phyloP scores from a whole-genome alignment of 2,797 vertebrate species.

The Phoxinus dragarum region DNA sequence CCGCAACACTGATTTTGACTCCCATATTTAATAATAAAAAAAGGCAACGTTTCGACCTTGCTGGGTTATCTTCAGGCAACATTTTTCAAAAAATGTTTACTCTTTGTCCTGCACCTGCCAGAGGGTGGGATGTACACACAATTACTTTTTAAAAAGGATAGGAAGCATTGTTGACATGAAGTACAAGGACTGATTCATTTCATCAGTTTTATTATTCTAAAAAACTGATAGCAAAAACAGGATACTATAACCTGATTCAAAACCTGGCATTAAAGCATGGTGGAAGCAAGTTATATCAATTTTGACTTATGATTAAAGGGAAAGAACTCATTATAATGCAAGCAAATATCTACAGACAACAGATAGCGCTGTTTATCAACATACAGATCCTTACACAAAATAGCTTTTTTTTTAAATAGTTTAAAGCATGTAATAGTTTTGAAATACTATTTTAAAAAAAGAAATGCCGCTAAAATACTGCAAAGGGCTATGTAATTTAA shows the following conservation, averaged over 20 bases:
- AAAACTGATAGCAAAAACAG: neutral
- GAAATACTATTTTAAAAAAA: neutral
- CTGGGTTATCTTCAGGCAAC: no score
- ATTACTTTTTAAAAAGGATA: no score
- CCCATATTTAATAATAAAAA: no score
- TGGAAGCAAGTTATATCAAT: neutral
- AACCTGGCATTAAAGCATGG: neutral
- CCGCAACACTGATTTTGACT: no score
- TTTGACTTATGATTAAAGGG: neutral
- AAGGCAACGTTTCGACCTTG: no score
- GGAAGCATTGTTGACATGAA: neutral
- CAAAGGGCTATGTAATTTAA: neutral
- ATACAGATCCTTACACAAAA: neutral
- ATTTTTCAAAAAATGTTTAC: no score
- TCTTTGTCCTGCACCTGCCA: no score
- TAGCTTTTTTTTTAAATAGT: no score
- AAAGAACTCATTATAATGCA: neutral
- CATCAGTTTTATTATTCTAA: neutral
- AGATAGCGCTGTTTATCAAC: neutral
- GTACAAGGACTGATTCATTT: neutral
- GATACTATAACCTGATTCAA: neutral
- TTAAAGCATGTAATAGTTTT: no score
- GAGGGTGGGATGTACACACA: no score
- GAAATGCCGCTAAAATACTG: neutral
- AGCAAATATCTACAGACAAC: neutral